Percentiles rank a stretch among this genome's conserved stretches.
Evolutionary conservation across 2,797 vertebrate species (phyloP).

Genomic region (Spizella passerina): DNA sequence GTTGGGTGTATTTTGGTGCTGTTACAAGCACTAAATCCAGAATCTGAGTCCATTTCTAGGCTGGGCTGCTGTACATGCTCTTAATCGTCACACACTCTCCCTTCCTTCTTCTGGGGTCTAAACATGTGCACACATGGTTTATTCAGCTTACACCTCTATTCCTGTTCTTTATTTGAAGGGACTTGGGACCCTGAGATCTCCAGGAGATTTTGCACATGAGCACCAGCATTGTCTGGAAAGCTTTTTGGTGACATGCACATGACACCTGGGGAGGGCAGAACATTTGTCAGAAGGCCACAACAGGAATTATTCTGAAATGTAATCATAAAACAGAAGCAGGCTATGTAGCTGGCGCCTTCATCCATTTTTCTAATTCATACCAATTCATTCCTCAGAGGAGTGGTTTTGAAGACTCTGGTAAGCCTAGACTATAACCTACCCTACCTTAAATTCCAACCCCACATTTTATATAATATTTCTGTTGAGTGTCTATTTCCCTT

Average conservation of each 20-base stretch:
- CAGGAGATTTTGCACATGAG: neutral
- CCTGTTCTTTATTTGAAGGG: neutral
- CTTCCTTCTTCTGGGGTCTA: neutral
- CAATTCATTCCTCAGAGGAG: neutral
- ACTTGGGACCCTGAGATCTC: neutral
- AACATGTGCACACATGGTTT: neutral
- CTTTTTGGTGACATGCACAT: rapidly evolving
- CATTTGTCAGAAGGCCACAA: neutral
- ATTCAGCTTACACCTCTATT: neutral
- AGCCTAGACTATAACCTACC: neutral
- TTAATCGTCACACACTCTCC: rapidly evolving
- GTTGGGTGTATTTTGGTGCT: neutral
- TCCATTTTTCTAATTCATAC: neutral
- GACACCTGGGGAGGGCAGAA: neutral
- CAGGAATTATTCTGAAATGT: neutral
- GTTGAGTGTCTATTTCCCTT: neutral
- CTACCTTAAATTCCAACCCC: neutral
- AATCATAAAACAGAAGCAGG: neutral
- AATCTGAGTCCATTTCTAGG: neutral
- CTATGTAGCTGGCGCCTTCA: neutral
- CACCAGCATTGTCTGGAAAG: neutral
- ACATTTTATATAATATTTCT: neutral
- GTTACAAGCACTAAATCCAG: neutral
- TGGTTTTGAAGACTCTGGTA: neutral
- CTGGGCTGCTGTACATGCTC: neutral